phyloP scores from a whole-genome alignment of 2,797 vertebrate genomes.

The Sebastes itinus region DNA sequence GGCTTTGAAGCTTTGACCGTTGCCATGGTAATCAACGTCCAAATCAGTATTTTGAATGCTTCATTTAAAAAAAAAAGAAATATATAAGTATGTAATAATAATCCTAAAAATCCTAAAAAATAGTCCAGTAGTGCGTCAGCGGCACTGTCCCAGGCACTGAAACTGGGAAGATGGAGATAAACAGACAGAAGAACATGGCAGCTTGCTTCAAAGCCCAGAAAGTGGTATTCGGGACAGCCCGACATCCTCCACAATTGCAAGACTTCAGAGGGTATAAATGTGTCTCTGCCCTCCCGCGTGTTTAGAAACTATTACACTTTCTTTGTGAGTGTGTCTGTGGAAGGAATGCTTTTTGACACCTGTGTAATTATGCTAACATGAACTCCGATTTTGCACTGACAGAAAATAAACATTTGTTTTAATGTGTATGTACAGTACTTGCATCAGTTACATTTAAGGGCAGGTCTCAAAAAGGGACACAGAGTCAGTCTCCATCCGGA shows the following conservation, averaged over 20 bases:
- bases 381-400: conserved; percentile 74
- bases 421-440: neutral
- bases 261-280: conserved; percentile 3
- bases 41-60: too few relatives aligned
- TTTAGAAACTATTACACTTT: conserved; percentile 20
- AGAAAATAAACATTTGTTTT: conserved; percentile 22
- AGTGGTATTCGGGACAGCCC: too few relatives aligned
- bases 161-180: too few relatives aligned
- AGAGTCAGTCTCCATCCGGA: conserved; percentile 40
- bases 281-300: neutral
- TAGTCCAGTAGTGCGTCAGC: too few relatives aligned
- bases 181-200: too few relatives aligned
- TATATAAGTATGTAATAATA: too few relatives aligned
- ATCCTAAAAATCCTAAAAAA: too few relatives aligned
- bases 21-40: too few relatives aligned
- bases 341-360: conserved; percentile 32
- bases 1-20: too few relatives aligned
- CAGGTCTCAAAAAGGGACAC: conserved; percentile 42
- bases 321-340: conserved; percentile 13
- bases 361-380: conserved; percentile 52
- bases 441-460: conserved; percentile 22
- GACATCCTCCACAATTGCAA: conserved; percentile 18
- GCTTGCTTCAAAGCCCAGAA: too few relatives aligned
- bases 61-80: too few relatives aligned
- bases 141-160: too few relatives aligned